Base-by-base conservation (phyloP, 2,888 invertebrate species). In the Mactromeris polynyma region DNA sequence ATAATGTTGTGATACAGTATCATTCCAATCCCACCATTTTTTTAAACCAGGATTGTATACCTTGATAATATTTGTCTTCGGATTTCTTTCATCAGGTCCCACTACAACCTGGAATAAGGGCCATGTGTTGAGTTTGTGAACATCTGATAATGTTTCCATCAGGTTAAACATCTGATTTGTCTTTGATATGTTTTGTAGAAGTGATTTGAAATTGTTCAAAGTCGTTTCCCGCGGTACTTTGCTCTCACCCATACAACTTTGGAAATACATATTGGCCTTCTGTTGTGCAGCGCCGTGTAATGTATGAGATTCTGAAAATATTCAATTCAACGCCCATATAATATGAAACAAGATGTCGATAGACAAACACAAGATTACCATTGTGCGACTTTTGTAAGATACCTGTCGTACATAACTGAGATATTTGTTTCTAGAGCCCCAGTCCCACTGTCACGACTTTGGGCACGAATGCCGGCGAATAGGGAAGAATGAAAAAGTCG, bases 41-140 rank as follows among this genome's bases (percentile, higher is more conserved):
- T n/a, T n/a, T n/a, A n/a, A n/a, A n/a, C n/a, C n/a, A n/a, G n/a
- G n/a, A 46, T 11, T 9, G 46, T 46, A 46, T 46, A 46, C 95
- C 93, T 95, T 95, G 2, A 95, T 92, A 9, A 95, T 94, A 87
- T 95, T 93, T n/a, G 88, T 89, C 4, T 93, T 88, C 1, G 94
- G 93, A 42, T 94, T 89, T 82, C 93, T 83, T 87, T 96, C 95
- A 77, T 96, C 95, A 14, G 95, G 94, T 38, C 95, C 95, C 9
- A 95, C 94, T 2, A 89, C 87, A 17, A 95, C 85, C 26, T 93
- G 92, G 83, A 95, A 95, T 17, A 96, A 85, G 9, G 95, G 95
- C 95, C 95, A 95, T 0, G 94, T 91, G 26, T 93, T 93, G 31
- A 94, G 89, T n/a, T 87, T 87, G 88, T 96, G 95, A 6, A 95